A percentile compares a stretch with the other conserved stretches of the same genome.
Evolutionary conservation across 2,888 invertebrate genomes (phyloP).

Genomic region (Mesoligia furuncula): DNA sequence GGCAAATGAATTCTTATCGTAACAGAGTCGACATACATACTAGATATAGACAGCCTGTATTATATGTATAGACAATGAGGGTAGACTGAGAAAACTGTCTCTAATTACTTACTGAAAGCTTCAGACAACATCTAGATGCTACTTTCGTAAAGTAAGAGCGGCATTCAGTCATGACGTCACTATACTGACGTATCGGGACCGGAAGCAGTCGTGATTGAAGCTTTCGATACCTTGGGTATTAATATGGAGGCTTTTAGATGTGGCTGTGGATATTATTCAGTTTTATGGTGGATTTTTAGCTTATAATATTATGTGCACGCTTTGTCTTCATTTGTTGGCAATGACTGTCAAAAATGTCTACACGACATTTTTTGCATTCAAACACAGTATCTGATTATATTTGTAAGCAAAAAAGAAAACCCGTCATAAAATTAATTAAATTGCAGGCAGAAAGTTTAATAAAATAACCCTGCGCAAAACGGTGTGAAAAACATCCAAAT

Average conservation of each 20-base stretch:
- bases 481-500: conserved; percentile 7
- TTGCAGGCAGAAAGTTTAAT: conserved; percentile 8
- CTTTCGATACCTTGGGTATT: not conserved
- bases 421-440: not conserved
- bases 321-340: not conserved
- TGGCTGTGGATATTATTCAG: not conserved
- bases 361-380: not conserved
- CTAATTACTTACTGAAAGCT: conserved; percentile 46
- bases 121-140: conserved; percentile 34
- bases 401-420: not conserved
- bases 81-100: not conserved
- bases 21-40: not conserved
- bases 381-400: not conserved
- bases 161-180: conserved; percentile 8
- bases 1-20: not conserved
- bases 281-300: not conserved
- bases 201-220: not conserved
- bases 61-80: conserved; percentile 8
- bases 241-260: not conserved
- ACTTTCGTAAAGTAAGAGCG: conserved; percentile 7
- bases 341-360: too few relatives aligned
- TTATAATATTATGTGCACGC: not conserved
- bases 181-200: not conserved
- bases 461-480: conserved; percentile 20
- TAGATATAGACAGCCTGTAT: not conserved